These are phyloP conservation scores for Ligdia adustata DNA, from an alignment of 2,888 invertebrate species.

Conservation along the genomic window DNA sequence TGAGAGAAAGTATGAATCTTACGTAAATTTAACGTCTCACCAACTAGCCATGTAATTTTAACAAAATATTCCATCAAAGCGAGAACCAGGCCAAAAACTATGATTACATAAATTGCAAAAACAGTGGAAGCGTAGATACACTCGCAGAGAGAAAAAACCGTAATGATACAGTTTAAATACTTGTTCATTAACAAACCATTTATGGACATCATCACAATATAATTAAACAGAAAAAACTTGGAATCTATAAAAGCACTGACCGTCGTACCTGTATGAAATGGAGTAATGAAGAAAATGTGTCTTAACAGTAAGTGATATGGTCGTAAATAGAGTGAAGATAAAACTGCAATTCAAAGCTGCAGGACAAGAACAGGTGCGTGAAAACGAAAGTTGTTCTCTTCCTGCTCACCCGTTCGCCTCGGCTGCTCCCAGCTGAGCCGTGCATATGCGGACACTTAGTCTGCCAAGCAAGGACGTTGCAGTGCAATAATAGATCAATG, in stretches of 20 bases:
- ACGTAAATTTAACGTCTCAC: constrained; percentile 48
- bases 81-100: constrained; percentile 13
- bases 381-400: constrained; percentile 84
- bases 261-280: constrained; percentile 6
- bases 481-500: constrained; percentile 37
- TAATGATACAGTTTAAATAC: constrained; percentile 31
- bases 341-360: constrained; percentile 58
- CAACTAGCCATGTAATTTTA: constrained; percentile 37
- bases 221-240: constrained; percentile 37
- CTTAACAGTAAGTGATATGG: constrained; percentile 34
- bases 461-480: constrained; percentile 49
- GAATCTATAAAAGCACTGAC: constrained; percentile 37
- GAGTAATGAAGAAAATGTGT: constrained; percentile 12
- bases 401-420: constrained; percentile 78
- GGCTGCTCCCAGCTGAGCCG: constrained; percentile 51
- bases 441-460: constrained; percentile 49
- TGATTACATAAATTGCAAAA: constrained; percentile 10
- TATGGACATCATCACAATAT: constrained; percentile 32
- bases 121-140: constrained; percentile 3
- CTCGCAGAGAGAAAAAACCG: constrained; percentile 5
- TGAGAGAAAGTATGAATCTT: constrained; percentile 68
- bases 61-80: constrained; percentile 30
- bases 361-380: constrained; percentile 79
- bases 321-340: constrained; percentile 43
- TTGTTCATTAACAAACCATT: constrained; percentile 21